A percentile compares a stretch with the other conserved stretches of the same genome.
phyloP scores from a whole-genome alignment of 2,888 invertebrate genomes.

The Eilema caniola region DNA sequence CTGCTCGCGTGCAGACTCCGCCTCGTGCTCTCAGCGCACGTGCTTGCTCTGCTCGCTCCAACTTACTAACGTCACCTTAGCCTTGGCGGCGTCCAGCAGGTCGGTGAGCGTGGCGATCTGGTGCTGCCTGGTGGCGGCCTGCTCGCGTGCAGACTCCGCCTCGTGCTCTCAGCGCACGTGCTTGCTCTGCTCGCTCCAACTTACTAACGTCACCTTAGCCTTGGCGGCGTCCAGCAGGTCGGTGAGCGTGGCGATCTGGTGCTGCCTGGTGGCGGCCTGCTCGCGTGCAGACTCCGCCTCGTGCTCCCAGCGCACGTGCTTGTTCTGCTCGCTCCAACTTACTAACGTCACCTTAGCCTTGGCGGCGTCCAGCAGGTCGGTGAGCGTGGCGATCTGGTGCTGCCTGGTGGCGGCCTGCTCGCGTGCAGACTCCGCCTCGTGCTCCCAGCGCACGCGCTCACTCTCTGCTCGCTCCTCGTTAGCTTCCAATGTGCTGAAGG shows the following conservation, averaged over 20 bases:
- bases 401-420: conserved; percentile 92
- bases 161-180: conserved; percentile 90
- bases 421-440: conserved; percentile 90
- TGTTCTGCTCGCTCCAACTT: background rate
- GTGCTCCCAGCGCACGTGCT: conserved; percentile 88
- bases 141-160: conserved; percentile 90
- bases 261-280: conserved; percentile 91
- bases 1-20: conserved; percentile 91
- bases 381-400: conserved; percentile 93
- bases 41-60: too few relatives aligned
- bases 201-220: conserved; percentile 87
- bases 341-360: conserved; percentile 89
- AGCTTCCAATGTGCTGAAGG: conserved; percentile 83
- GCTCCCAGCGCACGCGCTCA: conserved; percentile 91
- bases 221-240: conserved; percentile 94
- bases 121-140: conserved; percentile 91
- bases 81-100: conserved; percentile 93
- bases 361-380: conserved; percentile 93
- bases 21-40: conserved; percentile 90
- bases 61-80: conserved; percentile 86
- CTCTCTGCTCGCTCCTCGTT: conserved; percentile 91
- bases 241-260: conserved; percentile 92
- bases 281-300: conserved; percentile 91
- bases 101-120: conserved; percentile 93
- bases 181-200: background rate